phyloP scores from a whole-genome alignment of 2,888 invertebrate species.

The Acleris literana region DNA sequence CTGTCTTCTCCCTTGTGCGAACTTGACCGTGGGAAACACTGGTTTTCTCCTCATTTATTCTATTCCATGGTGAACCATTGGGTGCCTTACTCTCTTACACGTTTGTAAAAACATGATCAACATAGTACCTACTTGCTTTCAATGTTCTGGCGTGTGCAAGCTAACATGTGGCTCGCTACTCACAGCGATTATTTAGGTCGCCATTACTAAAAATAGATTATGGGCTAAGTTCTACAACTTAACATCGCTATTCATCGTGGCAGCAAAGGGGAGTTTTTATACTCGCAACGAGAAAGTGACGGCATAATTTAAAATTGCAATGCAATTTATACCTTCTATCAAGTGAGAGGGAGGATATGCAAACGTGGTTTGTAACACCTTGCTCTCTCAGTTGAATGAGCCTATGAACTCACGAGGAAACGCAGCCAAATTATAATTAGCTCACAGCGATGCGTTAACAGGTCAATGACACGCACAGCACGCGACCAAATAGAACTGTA shows the following conservation, averaged over 20 bases:
- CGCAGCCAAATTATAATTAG: conserved; percentile 72
- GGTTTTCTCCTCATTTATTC: conserved; percentile 65
- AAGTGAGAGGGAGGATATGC: conserved; percentile 17
- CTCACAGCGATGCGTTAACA: conserved; percentile 71
- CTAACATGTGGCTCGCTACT: conserved; percentile 23
- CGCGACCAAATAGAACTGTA: conserved; percentile 61
- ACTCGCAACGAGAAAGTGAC: too few species aligned
- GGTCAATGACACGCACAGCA: conserved; percentile 74
- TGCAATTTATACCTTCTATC: conserved; percentile 21
- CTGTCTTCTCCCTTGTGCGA: conserved; percentile 52
- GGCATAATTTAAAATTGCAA: conserved; percentile 3
- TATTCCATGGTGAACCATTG: conserved; percentile 41
- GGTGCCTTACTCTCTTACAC: conserved; percentile 39
- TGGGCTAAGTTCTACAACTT: conserved; percentile 6
- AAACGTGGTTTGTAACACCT: conserved; percentile 19
- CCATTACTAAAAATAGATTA: conserved; percentile 25
- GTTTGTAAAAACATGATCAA: conserved; percentile 34
- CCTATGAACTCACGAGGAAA: conserved; percentile 58
- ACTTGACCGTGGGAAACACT: conserved; percentile 69
- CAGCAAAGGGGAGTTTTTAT: background rate
- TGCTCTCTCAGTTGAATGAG: conserved; percentile 19
- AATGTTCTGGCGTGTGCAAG: conserved; percentile 2
- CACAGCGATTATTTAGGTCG: conserved; percentile 23
- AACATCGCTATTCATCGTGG: background rate
- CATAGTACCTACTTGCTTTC: conserved; percentile 11